Conservation (phyloP, 2,888 invertebrate genomes). For the Trichacis sp. region DNA sequence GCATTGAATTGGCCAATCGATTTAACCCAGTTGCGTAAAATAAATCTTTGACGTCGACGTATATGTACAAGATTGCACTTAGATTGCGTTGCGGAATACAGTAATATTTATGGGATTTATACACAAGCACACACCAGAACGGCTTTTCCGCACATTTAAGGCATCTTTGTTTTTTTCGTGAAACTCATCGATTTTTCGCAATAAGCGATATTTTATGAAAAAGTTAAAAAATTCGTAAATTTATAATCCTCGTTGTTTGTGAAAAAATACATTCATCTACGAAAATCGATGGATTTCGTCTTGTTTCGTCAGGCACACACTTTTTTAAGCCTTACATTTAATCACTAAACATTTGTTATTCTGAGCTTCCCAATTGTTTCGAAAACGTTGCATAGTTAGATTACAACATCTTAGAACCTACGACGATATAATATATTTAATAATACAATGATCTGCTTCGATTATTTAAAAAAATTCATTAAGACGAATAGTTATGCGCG, state of each 20-base stretch:
- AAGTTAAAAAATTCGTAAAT: background rate
- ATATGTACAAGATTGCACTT: slow-evolving; percentile 55
- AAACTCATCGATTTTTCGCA: slow-evolving; percentile 17
- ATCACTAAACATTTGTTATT: slow-evolving; percentile 16
- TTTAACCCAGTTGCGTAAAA: background rate
- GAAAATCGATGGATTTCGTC: slow-evolving; percentile 3
- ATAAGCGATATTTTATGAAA: background rate
- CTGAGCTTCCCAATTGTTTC: slow-evolving; percentile 40
- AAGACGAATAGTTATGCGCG: slow-evolving; percentile 16
- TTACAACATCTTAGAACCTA: slow-evolving; percentile 51
- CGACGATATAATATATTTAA: slow-evolving; percentile 53
- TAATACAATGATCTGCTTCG: slow-evolving; percentile 52
- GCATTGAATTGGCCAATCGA: slow-evolving; percentile 14
- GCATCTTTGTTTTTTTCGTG: slow-evolving; percentile 31
- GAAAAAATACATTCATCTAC: background rate
- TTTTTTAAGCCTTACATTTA: slow-evolving; percentile 11
- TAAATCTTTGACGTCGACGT: slow-evolving; percentile 5
- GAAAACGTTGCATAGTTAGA: slow-evolving; percentile 44
- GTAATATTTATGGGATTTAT: slow-evolving; percentile 44
- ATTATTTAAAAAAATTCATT: slow-evolving; percentile 48
- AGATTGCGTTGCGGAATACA: slow-evolving; percentile 46
- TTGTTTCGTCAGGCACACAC: slow-evolving; percentile 12
- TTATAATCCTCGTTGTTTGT: background rate
- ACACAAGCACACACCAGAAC: slow-evolving; percentile 45
- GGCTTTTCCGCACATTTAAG: slow-evolving; percentile 24